phyloP scores from a whole-genome alignment of 1,140 invertebrate genomes.

The Nautilus pompilius region DNA sequence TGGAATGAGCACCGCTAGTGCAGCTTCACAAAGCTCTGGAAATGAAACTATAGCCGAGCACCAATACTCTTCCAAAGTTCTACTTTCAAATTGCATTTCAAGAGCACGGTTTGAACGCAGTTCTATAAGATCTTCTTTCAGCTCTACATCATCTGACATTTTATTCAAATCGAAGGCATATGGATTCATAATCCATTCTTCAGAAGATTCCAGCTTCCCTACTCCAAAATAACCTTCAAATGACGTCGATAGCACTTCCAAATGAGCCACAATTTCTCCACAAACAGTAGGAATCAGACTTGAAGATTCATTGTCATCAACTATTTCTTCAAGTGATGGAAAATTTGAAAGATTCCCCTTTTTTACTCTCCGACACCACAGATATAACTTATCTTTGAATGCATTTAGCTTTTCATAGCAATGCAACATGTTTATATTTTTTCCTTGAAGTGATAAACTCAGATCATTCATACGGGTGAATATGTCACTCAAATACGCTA shows the following conservation, averaged over 20 bases:
- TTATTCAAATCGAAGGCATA: neutral
- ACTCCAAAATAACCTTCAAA: neutral
- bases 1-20: neutral
- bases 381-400: neutral
- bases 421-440: neutral
- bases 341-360: neutral
- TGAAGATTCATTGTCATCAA: neutral
- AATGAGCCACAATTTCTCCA: neutral
- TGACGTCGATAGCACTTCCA: neutral
- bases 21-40: neutral
- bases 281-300: neutral
- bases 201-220: neutral
- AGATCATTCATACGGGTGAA: neutral
- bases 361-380: neutral
- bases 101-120: neutral
- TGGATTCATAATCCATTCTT: neutral
- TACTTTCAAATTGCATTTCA: neutral
- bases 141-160: neutral
- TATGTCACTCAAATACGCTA: conserved; percentile 1
- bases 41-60: neutral
- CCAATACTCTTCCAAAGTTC: conserved; percentile 1
- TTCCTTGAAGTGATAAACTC: conserved; percentile 2
- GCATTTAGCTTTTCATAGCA: conserved; percentile 4
- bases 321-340: neutral
- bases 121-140: neutral